Base-by-base conservation (phyloP, 2,888 invertebrate genomes). In the Nysson spinosus region DNA sequence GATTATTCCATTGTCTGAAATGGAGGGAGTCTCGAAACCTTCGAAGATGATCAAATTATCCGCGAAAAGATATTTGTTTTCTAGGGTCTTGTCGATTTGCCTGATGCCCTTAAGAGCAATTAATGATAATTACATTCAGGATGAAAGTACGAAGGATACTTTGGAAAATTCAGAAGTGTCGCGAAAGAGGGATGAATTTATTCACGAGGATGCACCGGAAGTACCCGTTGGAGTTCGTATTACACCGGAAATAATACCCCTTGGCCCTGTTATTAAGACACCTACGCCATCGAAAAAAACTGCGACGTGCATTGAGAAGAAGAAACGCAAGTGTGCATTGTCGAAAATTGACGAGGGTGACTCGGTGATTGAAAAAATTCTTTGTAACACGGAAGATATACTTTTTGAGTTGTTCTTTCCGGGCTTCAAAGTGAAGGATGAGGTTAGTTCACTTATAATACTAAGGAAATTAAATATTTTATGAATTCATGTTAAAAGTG, bases 251-350 rank as follows among this genome's bases (percentile, higher is more conserved):
- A 61, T 87, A 17, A 69, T 87, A 56, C 84, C 86, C 1, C 55
- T 85, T 2, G 87, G 87, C 1, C 82, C 82, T 6, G 61, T 72
- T 9, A 86, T 87, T n/a, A 80, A 63, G 32, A 86, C 86, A 2
- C 82, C 84, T 1, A 67, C 65, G 2, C 56, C 65, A 0, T 66
- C 62, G 3, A 72, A 52, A 26, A 80, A 65, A 50, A n/a, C 22
- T 0, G 44, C 69, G 11, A 56, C 58, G 0, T 83, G 83, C 40
- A 2, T 20, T 0, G 80, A 81, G 5, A 74, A 74, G 3, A 78
- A 67, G 7, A 71, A 72, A 3, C 63, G 70, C 2, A 75, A 66
- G n/a, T 81, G 80, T 37, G 34, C 61, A 20, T 49, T 80, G 7
- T 58, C 54, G 1, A 65, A 61, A 2, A 35, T 37, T 0, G 72